phyloP scores from a whole-genome alignment of 2,113 vertebrate genomes.

The Mustela nigripes region DNA sequence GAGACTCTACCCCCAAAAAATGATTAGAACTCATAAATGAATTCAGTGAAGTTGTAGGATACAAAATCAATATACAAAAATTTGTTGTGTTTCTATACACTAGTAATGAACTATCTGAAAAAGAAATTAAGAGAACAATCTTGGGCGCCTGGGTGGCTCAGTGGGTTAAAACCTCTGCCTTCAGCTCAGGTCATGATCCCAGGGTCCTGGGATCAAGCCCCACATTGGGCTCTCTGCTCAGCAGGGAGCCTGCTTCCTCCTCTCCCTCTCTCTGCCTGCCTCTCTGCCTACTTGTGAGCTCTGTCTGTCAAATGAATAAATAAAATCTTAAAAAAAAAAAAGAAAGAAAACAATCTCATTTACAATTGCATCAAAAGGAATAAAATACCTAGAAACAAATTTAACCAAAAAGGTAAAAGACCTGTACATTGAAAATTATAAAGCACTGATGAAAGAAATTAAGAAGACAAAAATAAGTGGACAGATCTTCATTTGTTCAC shows the following conservation, averaged over 20 bases:
- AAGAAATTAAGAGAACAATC: neutral
- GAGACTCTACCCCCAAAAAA: neutral
- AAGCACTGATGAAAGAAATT: neutral
- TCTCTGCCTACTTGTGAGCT: too few species aligned
- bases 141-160: too few species aligned
- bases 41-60: neutral
- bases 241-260: too few species aligned
- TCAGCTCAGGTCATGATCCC: too few species aligned
- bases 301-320: too few species aligned
- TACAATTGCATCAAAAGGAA: neutral
- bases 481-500: neutral
- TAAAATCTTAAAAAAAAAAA: neutral
- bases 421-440: neutral
- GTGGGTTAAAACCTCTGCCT: too few species aligned
- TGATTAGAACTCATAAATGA: neutral
- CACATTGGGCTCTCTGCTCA: too few species aligned
- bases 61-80: neutral
- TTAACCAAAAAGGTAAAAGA: neutral
- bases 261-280: too few species aligned
- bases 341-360: neutral
- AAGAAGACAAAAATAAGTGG: neutral
- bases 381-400: neutral
- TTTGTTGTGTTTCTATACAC: neutral
- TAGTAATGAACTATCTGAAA: neutral
- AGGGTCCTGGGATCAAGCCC: too few species aligned